A percentile compares a stretch with the other conserved stretches of the same genome.
Conservation (phyloP, 2,888 invertebrate species). For the Cryptocephalus primarius region DNA sequence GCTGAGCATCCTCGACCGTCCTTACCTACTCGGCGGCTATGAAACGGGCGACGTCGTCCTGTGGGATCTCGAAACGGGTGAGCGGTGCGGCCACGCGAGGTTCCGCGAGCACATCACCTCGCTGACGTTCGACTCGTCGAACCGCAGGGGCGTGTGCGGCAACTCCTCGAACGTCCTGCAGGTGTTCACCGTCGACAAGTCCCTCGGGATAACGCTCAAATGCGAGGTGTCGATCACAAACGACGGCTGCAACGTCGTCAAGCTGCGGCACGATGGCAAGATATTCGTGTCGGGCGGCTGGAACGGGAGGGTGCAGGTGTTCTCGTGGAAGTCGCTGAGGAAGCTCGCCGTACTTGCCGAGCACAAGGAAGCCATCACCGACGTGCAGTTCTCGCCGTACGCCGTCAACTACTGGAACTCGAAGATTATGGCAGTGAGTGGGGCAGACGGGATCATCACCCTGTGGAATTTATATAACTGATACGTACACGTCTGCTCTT, state of each 20-base stretch:
- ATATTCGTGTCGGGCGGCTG: constrained; percentile 65
- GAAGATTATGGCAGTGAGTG: constrained; percentile 68
- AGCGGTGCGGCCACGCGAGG: constrained; percentile 45
- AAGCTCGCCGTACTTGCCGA: constrained; percentile 62
- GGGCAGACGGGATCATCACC: constrained; percentile 64
- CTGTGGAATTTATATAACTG: constrained; percentile 72
- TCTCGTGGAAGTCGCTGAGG: constrained; percentile 66
- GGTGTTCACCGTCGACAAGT: constrained; percentile 39
- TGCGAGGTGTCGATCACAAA: constrained; percentile 58
- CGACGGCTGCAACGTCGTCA: constrained; percentile 59
- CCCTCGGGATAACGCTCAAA: constrained; percentile 46
- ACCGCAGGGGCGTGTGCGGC: constrained; percentile 57
- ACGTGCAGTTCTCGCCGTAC: constrained; percentile 57
- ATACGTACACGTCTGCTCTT: neutral
- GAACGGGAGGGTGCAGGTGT: constrained; percentile 59
- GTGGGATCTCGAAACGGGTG: constrained; percentile 57
- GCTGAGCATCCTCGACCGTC: constrained; percentile 37
- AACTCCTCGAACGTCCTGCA: constrained; percentile 48
- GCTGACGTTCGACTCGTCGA: constrained; percentile 56
- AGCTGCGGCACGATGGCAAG: constrained; percentile 57
- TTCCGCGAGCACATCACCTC: constrained; percentile 57
- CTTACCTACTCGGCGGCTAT: constrained; percentile 56
- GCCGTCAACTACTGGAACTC: constrained; percentile 57
- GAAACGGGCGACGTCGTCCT: constrained; percentile 59
- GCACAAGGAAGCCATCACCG: constrained; percentile 59